Conservation (phyloP, 1,140 invertebrate genomes). For the Drosophila aff. region DNA sequence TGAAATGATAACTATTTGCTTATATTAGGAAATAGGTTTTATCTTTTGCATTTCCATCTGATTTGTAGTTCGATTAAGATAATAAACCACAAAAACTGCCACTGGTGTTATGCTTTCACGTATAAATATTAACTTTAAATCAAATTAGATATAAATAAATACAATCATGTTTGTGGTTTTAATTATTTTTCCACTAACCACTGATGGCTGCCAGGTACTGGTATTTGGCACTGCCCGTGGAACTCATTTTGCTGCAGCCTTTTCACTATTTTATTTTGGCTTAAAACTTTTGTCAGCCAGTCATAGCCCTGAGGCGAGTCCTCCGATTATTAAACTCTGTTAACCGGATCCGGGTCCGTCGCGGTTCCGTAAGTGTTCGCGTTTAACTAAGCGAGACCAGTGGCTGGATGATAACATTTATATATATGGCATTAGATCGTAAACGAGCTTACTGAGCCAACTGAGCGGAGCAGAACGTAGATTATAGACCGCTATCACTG, state of each 20-base stretch:
- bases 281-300: neutral
- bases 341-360: neutral
- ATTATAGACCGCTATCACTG: constrained; percentile 41
- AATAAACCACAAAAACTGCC: too few relatives aligned
- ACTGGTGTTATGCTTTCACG: neutral
- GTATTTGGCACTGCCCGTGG: constrained; percentile 46
- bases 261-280: neutral
- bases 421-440: constrained; percentile 55
- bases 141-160: neutral
- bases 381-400: constrained; percentile 54
- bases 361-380: constrained; percentile 19
- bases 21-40: neutral
- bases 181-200: constrained; percentile 45
- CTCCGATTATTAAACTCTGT: neutral
- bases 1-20: too few relatives aligned
- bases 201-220: constrained; percentile 66
- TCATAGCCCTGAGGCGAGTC: constrained; percentile 8
- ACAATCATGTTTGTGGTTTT: neutral
- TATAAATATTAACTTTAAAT: neutral
- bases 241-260: constrained; percentile 31
- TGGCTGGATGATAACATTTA: constrained; percentile 65
- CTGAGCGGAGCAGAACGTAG: constrained; percentile 31
- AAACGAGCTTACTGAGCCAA: constrained; percentile 28
- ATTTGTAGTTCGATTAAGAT: neutral
- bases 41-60: neutral